Evolutionary conservation across 2,113 vertebrate genomes (phyloP).

Genomic region (Stigmatopora nigra): DNA sequence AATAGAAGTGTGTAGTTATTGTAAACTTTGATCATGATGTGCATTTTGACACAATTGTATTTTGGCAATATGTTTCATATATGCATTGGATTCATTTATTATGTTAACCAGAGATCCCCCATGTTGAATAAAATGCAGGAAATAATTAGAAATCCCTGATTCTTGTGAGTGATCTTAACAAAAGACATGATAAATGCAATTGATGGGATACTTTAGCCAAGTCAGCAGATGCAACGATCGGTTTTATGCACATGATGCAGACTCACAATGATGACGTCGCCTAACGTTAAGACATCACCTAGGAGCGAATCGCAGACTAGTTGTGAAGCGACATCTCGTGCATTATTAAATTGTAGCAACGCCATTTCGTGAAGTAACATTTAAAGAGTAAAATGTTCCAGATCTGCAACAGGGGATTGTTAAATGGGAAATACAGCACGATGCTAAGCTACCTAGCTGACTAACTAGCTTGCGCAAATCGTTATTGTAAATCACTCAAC

Average conservation of each 20-base stretch:
- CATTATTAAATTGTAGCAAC: neutral
- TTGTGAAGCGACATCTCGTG: neutral
- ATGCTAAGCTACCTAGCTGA: slow-evolving; percentile 24
- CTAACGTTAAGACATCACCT: neutral
- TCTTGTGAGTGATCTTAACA: neutral
- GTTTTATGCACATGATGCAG: neutral
- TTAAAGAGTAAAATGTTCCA: neutral
- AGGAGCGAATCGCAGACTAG: neutral
- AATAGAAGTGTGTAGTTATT: neutral
- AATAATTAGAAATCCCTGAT: neutral
- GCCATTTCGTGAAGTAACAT: neutral
- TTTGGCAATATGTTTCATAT: neutral
- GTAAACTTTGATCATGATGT: neutral
- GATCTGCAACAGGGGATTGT: neutral
- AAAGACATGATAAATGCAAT: neutral
- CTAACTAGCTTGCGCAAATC: slow-evolving; percentile 5
- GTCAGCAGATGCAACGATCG: neutral
- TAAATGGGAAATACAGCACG: neutral
- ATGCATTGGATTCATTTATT: neutral
- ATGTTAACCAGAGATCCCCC: neutral
- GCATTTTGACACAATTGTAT: neutral
- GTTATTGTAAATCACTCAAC: neutral
- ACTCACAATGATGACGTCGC: slow-evolving; percentile 5
- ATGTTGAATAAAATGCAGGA: neutral
- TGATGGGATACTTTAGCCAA: neutral